These are phyloP conservation scores for Hyposoter dolosus DNA, from an alignment of 2,888 invertebrate species.

Conservation along the genomic window DNA sequence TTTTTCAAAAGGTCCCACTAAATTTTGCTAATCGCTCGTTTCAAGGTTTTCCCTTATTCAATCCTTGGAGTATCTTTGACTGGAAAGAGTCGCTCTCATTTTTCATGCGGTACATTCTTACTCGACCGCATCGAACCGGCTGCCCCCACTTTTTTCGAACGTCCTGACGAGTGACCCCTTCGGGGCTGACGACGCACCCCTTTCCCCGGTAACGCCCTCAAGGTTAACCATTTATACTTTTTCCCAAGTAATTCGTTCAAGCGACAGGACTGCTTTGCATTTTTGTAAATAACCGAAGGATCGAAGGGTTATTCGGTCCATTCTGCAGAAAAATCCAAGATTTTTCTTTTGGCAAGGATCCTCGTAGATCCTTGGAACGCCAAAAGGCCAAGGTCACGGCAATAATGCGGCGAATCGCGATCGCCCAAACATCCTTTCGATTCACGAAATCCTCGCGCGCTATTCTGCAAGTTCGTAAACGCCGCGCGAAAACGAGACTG, in stretches of 20 bases:
- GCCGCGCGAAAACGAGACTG: neutral
- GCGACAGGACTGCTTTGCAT: conserved; percentile 47
- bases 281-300: conserved; percentile 23
- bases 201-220: conserved; percentile 58
- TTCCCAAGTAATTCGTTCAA: conserved; percentile 11
- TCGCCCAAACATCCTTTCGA: neutral
- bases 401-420: conserved; percentile 3
- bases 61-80: conserved; percentile 16
- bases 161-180: conserved; percentile 47
- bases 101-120: conserved; percentile 55
- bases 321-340: conserved; percentile 6
- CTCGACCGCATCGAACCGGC: conserved; percentile 47
- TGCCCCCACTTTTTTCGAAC: neutral
- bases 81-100: conserved; percentile 63
- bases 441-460: neutral
- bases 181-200: conserved; percentile 44
- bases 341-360: neutral
- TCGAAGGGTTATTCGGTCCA: conserved; percentile 15
- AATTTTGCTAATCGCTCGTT: conserved; percentile 58
- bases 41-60: conserved; percentile 46
- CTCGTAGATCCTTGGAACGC: neutral
- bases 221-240: conserved; percentile 50
- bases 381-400: conserved; percentile 16
- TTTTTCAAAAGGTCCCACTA: neutral
- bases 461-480: conserved; percentile 8